A percentile compares a stretch with the other conserved stretches of the same genome.
Conservation (phyloP, 2,113 vertebrate genomes). For the Arenaria interpres region DNA sequence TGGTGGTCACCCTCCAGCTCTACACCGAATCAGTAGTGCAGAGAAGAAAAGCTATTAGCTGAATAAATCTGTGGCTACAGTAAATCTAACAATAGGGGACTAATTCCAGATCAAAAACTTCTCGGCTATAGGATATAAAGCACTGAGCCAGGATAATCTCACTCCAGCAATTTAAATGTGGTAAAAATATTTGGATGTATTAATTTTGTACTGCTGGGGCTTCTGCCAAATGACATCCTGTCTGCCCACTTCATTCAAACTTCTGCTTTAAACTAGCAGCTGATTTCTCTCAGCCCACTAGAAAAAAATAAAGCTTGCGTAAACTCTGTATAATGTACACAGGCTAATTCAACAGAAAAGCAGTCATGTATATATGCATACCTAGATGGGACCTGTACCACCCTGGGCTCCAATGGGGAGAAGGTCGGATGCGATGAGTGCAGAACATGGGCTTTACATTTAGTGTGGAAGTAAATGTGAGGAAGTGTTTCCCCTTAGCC, state of each 20-base stretch:
- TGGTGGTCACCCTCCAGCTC: not conserved
- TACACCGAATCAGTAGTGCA: not conserved
- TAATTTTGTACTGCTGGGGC: not conserved
- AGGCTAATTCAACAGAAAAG: not conserved
- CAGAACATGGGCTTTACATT: not conserved
- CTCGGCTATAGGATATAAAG: not conserved
- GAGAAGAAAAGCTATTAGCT: not conserved
- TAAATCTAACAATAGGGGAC: not conserved
- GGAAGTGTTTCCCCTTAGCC: not conserved
- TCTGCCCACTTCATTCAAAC: not conserved
- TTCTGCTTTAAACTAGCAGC: not conserved
- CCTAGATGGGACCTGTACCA: not conserved
- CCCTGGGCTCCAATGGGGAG: not conserved
- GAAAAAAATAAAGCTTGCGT: not conserved
- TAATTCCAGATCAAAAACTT: slow-evolving; percentile 16
- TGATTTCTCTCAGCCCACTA: not conserved
- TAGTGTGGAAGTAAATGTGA: not conserved
- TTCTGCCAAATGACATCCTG: not conserved
- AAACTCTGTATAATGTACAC: not conserved
- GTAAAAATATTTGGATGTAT: not conserved
- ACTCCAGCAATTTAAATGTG: not conserved
- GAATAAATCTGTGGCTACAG: not conserved
- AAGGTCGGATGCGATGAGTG: not conserved
- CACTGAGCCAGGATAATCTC: not conserved
- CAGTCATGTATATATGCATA: not conserved